Percentiles rank a stretch among this genome's conserved stretches.
Conservation (phyloP, 1,140 invertebrate species). For the Triops cancriformis region DNA sequence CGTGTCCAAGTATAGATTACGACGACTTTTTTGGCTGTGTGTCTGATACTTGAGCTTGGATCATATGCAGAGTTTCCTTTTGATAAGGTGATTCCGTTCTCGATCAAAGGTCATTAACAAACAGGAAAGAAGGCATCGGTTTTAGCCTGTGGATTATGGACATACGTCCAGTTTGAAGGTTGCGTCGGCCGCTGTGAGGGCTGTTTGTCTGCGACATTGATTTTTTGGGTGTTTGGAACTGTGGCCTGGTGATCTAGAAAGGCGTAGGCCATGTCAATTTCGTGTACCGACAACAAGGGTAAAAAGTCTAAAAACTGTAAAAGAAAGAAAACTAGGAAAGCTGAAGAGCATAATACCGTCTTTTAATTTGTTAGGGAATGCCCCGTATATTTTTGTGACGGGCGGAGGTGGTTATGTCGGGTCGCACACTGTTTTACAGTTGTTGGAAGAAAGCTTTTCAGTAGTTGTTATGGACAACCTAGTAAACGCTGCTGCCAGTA, state of each 20-base stretch:
- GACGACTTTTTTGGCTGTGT: background rate
- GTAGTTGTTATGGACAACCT: conserved; percentile 81
- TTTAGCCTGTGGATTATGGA: background rate
- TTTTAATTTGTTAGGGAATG: background rate
- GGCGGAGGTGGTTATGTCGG: conserved; percentile 97
- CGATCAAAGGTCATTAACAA: background rate
- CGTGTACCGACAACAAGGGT: background rate
- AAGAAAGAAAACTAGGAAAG: background rate
- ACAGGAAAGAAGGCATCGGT: background rate
- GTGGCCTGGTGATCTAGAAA: background rate
- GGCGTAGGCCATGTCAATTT: background rate
- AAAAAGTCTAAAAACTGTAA: background rate
- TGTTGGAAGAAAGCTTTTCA: conserved; percentile 60
- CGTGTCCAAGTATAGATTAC: background rate
- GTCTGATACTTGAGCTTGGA: background rate
- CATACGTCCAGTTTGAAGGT: background rate
- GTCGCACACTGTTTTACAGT: conserved; percentile 82
- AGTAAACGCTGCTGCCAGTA: background rate
- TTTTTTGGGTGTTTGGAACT: background rate
- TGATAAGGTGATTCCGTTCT: background rate
- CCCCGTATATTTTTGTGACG: conserved; percentile 58
- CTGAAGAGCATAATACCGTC: background rate
- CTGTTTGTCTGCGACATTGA: background rate
- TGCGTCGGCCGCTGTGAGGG: background rate
- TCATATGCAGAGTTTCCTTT: background rate